Conservation (phyloP, 2,888 invertebrate species). For the Taenaris catops region DNA sequence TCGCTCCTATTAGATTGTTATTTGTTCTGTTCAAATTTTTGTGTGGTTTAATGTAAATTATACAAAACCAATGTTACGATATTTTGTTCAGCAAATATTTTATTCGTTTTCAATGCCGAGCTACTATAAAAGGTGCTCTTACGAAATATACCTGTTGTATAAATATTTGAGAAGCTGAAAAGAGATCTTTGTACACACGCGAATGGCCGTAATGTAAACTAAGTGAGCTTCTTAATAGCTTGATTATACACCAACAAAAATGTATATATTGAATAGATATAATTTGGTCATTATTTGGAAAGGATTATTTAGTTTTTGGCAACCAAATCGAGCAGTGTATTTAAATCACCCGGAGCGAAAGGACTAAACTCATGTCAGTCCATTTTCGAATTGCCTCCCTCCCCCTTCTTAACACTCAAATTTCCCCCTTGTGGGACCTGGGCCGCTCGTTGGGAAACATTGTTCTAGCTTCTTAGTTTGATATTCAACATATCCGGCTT, state of each 20-base stretch:
- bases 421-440: too few relatives aligned
- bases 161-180: conserved; percentile 36
- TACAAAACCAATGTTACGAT: conserved; percentile 30
- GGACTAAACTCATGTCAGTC: too few relatives aligned
- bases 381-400: too few relatives aligned
- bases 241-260: conserved; percentile 2
- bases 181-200: conserved; percentile 5
- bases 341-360: too few relatives aligned
- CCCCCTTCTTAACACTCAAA: too few relatives aligned
- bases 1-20: conserved; percentile 20
- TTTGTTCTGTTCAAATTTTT: conserved; percentile 34
- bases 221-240: conserved; percentile 8
- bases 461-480: too few relatives aligned
- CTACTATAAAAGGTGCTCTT: conserved; percentile 42
- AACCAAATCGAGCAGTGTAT: too few relatives aligned
- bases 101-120: conserved; percentile 47
- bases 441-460: too few relatives aligned
- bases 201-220: conserved; percentile 2
- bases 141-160: conserved; percentile 33
- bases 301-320: too few relatives aligned
- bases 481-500: too few relatives aligned
- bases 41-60: conserved; percentile 28
- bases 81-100: conserved; percentile 26
- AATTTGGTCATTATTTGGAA: too few relatives aligned
- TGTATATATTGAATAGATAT: too few relatives aligned